Conservation (phyloP, 2,797 vertebrate species). For the Rhynchonycteris naso region DNA sequence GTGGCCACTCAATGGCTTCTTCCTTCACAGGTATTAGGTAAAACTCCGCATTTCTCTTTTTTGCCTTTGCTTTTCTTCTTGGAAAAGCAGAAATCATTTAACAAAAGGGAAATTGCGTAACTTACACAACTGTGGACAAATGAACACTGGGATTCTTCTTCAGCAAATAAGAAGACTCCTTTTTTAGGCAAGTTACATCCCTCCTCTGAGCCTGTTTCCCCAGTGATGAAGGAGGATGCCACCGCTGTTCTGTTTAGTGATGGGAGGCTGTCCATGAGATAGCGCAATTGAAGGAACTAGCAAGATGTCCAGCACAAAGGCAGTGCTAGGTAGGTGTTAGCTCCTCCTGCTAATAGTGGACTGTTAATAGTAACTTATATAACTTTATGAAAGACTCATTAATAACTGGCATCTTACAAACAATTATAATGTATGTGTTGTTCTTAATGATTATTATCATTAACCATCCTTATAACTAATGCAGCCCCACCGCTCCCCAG, state of each 20-base stretch:
- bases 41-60: background rate
- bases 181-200: background rate
- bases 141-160: background rate
- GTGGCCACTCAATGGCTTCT: background rate
- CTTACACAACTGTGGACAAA: background rate
- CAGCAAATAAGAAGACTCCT: background rate
- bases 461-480: background rate
- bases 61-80: background rate
- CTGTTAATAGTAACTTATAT: background rate
- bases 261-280: background rate
- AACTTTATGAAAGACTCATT: background rate
- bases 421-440: background rate
- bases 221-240: background rate
- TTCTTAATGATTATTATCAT: background rate
- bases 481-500: background rate
- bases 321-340: background rate
- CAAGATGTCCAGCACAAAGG: background rate
- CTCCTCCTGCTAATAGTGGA: background rate
- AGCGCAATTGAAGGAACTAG: accelerated
- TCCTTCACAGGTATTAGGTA: background rate
- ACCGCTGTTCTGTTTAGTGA: too few species aligned
- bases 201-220: background rate
- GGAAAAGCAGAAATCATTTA: background rate
- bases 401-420: background rate
- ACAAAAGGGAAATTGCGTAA: background rate